phyloP scores from a whole-genome alignment of 2,797 vertebrate genomes.

The Sarcophilus harrisii region DNA sequence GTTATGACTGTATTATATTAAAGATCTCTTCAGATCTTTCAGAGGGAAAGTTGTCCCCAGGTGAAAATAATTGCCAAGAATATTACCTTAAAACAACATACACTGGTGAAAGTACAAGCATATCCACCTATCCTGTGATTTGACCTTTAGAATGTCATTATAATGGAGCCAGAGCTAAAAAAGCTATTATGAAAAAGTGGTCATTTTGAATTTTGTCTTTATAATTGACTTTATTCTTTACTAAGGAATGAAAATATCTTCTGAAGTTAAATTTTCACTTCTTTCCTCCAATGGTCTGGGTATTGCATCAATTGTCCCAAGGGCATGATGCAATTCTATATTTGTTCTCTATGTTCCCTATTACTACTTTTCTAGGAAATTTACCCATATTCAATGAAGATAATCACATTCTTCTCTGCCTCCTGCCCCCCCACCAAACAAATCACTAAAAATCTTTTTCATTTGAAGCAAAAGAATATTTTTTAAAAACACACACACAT shows the following conservation, averaged over 20 bases:
- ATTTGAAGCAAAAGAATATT: slow-evolving; percentile 32
- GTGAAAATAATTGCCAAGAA: neutral
- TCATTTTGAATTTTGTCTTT: neutral
- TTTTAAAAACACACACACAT: slow-evolving; percentile 28
- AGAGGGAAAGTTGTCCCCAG: neutral
- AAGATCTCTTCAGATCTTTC: neutral
- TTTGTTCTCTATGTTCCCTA: slow-evolving; percentile 71
- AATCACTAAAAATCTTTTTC: slow-evolving; percentile 50
- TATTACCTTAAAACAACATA: neutral
- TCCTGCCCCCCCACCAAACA: slow-evolving; percentile 22
- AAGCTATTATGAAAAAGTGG: slow-evolving; percentile 16
- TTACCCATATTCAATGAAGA: slow-evolving; percentile 77
- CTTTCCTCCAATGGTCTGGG: slow-evolving; percentile 63
- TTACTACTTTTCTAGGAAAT: slow-evolving; percentile 78
- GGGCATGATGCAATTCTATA: slow-evolving; percentile 68
- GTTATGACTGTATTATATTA: neutral
- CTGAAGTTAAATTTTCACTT: slow-evolving; percentile 58
- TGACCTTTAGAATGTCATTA: neutral
- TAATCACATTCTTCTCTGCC: slow-evolving; percentile 54
- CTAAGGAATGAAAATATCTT: slow-evolving; percentile 13
- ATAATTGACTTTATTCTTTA: neutral
- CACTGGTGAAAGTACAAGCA: slow-evolving; percentile 11
- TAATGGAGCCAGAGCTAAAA: slow-evolving; percentile 3
- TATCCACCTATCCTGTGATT: neutral
- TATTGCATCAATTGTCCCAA: slow-evolving; percentile 65